Evolutionary conservation across 2,113 vertebrate genomes (phyloP).

Genomic region (Nothoprocta perdicaria): DNA sequence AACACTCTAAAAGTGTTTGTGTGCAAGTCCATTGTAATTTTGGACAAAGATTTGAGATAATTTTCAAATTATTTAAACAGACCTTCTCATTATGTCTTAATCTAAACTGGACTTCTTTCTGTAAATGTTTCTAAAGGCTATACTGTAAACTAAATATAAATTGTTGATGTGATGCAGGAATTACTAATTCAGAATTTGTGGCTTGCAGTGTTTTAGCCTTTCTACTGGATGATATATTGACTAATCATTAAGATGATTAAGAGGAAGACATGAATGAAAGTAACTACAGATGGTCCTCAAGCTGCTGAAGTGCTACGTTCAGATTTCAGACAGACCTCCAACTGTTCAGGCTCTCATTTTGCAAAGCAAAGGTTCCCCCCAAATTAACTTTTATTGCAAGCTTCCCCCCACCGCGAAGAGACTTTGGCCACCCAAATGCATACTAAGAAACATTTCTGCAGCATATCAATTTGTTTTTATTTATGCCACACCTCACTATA

Average conservation of each 20-base stretch:
- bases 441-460: not conserved
- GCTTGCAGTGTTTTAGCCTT: not conserved
- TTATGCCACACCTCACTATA: not conserved
- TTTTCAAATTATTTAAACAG: constrained; percentile 11
- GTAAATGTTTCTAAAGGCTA: not conserved
- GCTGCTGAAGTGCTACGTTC: not conserved
- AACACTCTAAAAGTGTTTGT: not conserved
- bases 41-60: not conserved
- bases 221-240: constrained; percentile 27
- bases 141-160: not conserved
- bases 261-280: constrained; percentile 42
- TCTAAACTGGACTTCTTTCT: not conserved
- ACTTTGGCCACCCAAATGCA: constrained; percentile 31
- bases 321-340: constrained; percentile 21
- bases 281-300: constrained; percentile 42
- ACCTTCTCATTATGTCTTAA: not conserved
- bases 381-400: constrained; percentile 38
- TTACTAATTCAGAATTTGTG: not conserved
- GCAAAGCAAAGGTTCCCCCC: not conserved
- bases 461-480: not conserved
- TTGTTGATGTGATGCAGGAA: not conserved
- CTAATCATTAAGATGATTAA: not conserved
- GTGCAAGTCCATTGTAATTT: not conserved
- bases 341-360: not conserved
- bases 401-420: not conserved